These are phyloP conservation scores for Styela clava DNA, from an alignment of 23 tunicate genomes.

Conservation along the genomic window DNA sequence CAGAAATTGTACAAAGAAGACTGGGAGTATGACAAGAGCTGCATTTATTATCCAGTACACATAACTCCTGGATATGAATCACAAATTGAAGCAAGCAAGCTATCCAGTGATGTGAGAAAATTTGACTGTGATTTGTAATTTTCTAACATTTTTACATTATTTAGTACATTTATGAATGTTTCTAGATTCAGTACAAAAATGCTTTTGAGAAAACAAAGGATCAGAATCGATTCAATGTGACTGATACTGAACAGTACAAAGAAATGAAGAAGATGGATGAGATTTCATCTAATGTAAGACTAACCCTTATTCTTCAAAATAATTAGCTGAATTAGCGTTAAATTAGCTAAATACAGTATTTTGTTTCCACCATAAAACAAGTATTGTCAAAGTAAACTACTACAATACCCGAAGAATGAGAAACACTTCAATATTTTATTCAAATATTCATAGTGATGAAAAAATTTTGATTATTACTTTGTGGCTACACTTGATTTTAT, in stretches of 20 bases:
- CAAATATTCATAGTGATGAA: too few relatives aligned
- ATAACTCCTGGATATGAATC: slow-evolving; percentile 97
- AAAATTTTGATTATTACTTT: too few relatives aligned
- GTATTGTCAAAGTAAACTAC: not conserved
- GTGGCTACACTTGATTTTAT: too few relatives aligned
- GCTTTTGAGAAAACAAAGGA: slow-evolving; percentile 43
- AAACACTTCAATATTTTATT: too few relatives aligned
- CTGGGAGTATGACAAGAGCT: slow-evolving; percentile 56
- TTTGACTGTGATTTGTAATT: not conserved
- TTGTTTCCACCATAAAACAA: not conserved
- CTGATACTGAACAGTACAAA: slow-evolving; percentile 73
- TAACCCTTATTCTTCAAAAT: too few relatives aligned
- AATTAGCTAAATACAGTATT: too few relatives aligned
- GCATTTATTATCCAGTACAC: slow-evolving; percentile 84
- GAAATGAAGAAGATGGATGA: slow-evolving; percentile 49
- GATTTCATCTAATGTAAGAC: slow-evolving; percentile 51
- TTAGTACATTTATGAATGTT: not conserved
- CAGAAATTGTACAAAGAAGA: slow-evolving; percentile 52
- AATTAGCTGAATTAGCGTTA: not conserved
- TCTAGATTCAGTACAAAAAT: slow-evolving; percentile 57
- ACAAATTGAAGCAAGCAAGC: slow-evolving; percentile 48
- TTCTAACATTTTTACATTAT: not conserved
- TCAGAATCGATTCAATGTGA: slow-evolving; percentile 40
- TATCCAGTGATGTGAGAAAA: slow-evolving; percentile 58
- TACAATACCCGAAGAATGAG: not conserved